Conservation (phyloP, 2,113 vertebrate species). For the Climacteris rufus region DNA sequence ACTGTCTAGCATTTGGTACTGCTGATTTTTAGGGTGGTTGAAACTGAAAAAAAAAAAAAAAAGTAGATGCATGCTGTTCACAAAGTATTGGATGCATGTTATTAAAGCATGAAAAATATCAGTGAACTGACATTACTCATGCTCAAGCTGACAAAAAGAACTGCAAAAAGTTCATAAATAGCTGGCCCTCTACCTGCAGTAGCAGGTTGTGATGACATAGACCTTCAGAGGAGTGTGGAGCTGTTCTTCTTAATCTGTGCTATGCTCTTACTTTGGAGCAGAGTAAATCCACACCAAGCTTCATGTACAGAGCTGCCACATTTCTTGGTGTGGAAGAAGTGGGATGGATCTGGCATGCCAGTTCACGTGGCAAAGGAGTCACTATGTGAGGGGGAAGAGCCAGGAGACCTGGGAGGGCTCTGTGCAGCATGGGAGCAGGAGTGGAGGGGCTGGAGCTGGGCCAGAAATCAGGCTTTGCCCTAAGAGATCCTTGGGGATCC, state of each 20-base stretch:
- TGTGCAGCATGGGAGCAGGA: neutral
- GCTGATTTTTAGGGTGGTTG: neutral
- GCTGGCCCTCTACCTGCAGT: neutral
- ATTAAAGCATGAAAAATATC: neutral
- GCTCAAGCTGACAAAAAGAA: neutral
- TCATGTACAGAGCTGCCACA: neutral
- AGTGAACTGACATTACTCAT: neutral
- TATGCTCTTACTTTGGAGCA: neutral
- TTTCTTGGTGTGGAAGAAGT: neutral
- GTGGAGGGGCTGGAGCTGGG: neutral
- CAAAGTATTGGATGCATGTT: neutral
- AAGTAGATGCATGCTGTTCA: neutral
- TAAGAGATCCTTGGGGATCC: neutral
- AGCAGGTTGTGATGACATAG: neutral
- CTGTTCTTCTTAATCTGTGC: neutral
- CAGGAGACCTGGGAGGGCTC: neutral
- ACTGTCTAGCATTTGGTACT: neutral
- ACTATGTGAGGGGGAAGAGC: neutral
- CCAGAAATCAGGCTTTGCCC: neutral
- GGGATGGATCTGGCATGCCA: fast-evolving
- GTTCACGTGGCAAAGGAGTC: neutral
- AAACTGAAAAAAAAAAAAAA: neutral
- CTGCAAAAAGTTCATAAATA: neutral
- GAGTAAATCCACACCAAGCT: neutral
- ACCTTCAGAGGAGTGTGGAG: neutral